A percentile compares a stretch with the other conserved stretches of the same genome.
These are phyloP conservation scores for Diabrotica virgifera DNA, from an alignment of 1,140 invertebrate species.

Conservation along the genomic window DNA sequence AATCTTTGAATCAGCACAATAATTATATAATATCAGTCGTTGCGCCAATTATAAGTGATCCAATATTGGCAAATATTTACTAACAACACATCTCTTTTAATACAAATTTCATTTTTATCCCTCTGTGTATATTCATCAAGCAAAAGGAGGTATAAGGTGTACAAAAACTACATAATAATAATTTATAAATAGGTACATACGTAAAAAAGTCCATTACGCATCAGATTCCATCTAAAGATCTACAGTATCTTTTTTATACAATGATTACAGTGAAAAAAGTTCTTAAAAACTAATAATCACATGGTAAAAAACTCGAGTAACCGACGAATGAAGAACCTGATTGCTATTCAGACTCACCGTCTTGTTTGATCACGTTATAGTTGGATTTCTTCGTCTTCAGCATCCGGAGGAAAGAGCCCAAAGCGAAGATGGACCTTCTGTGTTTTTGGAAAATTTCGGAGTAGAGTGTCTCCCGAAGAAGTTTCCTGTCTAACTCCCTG, in stretches of 20 bases:
- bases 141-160: constrained; percentile 2
- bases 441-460: constrained; percentile 78
- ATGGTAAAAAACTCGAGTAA: not conserved
- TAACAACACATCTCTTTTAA: not conserved
- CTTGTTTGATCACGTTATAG: constrained; percentile 70
- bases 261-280: constrained; percentile 1
- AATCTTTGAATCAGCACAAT: not conserved
- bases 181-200: not conserved
- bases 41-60: not conserved
- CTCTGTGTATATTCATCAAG: not conserved
- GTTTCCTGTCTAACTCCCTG: constrained; percentile 58
- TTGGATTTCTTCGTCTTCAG: constrained; percentile 75
- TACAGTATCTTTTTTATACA: not conserved
- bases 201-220: not conserved
- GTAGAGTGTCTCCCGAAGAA: constrained; percentile 72
- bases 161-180: not conserved
- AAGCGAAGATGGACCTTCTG: constrained; percentile 72
- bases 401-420: constrained; percentile 77
- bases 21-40: not conserved
- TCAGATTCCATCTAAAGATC: not conserved
- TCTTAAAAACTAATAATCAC: not conserved
- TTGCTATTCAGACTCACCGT: constrained; percentile 49
- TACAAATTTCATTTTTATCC: not conserved
- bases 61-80: constrained; percentile 3
- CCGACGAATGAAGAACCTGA: not conserved